A percentile compares a stretch with the other conserved stretches of the same genome.
phyloP scores from a whole-genome alignment of 2,888 invertebrate species.

The Aleiodes alternator region DNA sequence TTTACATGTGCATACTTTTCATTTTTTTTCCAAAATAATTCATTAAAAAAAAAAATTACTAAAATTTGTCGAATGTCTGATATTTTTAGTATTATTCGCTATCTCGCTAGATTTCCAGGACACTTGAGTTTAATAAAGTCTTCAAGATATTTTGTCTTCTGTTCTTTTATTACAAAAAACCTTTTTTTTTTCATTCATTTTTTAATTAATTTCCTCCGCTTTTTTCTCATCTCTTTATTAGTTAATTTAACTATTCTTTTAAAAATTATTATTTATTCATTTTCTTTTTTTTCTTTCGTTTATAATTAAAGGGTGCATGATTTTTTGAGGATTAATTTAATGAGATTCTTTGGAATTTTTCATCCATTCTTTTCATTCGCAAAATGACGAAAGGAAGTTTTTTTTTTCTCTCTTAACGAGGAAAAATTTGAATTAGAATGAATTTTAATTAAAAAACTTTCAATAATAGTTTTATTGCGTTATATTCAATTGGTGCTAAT shows the following conservation, averaged over 20 bases:
- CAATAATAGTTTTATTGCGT: no score
- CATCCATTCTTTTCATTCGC: slow-evolving; percentile 6
- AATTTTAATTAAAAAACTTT: slow-evolving; percentile 10
- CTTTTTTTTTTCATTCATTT: slow-evolving; percentile 1
- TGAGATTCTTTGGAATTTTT: slow-evolving; percentile 4
- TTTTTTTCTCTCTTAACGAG: slow-evolving; percentile 18
- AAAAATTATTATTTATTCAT: slow-evolving; percentile 12
- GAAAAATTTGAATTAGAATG: slow-evolving; percentile 43
- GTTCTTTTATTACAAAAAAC: no score
- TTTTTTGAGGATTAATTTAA: neutral
- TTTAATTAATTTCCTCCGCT: slow-evolving; percentile 31
- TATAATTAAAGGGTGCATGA: slow-evolving; percentile 43
- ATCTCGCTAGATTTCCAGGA: neutral
- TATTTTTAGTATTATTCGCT: neutral
- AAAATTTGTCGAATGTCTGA: no score
- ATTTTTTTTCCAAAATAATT: no score
- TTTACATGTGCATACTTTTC: no score
- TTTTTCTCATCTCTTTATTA: slow-evolving; percentile 9
- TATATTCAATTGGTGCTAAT: slow-evolving; percentile 12
- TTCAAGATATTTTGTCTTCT: no score
- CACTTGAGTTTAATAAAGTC: no score
- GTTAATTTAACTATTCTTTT: slow-evolving; percentile 10
- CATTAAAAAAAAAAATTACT: no score
- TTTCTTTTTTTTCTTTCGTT: neutral
- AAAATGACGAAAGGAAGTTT: slow-evolving; percentile 40